A percentile compares a stretch with the other conserved stretches of the same genome.
Evolutionary conservation across 2,113 vertebrate genomes (phyloP).

Genomic region (Eolophus roseicapilla): DNA sequence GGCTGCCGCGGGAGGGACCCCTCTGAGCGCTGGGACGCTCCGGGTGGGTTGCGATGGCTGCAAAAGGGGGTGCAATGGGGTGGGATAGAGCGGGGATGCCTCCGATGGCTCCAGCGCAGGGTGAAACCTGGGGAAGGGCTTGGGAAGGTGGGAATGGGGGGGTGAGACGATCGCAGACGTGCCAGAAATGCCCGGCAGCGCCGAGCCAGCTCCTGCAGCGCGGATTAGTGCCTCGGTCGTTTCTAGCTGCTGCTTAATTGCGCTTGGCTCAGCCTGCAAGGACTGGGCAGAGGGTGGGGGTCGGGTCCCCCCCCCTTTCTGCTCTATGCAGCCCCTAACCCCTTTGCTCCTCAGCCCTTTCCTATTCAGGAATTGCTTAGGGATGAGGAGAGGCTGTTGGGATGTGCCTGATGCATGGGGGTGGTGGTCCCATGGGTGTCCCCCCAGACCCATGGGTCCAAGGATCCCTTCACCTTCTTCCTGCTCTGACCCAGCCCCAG

Average conservation of each 20-base stretch:
- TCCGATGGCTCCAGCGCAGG: too few species aligned
- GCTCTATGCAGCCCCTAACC: neutral
- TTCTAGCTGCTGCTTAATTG: constrained; percentile 41
- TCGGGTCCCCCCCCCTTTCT: neutral
- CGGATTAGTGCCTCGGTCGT: constrained; percentile 15
- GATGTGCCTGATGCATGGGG: neutral
- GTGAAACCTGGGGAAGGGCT: neutral
- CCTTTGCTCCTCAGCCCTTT: neutral
- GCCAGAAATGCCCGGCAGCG: neutral
- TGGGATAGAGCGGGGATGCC: neutral
- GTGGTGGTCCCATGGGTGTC: neutral
- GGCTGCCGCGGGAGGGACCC: neutral
- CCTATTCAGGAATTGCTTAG: neutral
- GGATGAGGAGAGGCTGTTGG: neutral
- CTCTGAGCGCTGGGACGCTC: neutral
- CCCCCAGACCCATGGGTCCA: rapidly evolving
- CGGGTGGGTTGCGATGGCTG: neutral
- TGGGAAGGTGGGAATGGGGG: neutral
- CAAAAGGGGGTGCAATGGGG: rapidly evolving
- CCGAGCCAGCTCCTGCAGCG: neutral
- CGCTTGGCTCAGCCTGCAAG: constrained; percentile 8
- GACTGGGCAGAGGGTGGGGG: neutral
- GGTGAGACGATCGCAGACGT: neutral
- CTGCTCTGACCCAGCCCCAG: neutral
- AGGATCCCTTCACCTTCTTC: neutral